A percentile compares a stretch with the other conserved stretches of the same genome.
Evolutionary conservation across 2,797 vertebrate species (phyloP).

Genomic region (Acanthiza pusilla): DNA sequence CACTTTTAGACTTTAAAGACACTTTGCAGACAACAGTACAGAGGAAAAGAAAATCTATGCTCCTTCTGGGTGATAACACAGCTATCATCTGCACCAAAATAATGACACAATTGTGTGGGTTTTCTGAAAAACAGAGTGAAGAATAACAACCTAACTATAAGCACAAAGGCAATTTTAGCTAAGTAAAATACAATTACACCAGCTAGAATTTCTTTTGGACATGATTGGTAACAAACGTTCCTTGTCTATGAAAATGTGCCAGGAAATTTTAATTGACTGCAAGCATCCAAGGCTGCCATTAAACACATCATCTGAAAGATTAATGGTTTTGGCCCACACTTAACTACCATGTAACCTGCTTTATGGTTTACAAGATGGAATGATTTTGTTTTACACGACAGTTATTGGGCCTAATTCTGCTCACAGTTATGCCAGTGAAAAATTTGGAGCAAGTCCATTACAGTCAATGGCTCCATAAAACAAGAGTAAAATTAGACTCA

Average conservation of each 20-base stretch:
- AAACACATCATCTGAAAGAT: slow-evolving; percentile 29
- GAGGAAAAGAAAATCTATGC: background rate
- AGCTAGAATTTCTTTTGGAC: slow-evolving; percentile 18
- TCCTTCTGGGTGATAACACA: background rate
- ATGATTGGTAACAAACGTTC: background rate
- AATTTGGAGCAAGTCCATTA: slow-evolving; percentile 22
- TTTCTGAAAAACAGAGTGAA: background rate
- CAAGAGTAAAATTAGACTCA: background rate
- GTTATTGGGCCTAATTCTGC: slow-evolving; percentile 24
- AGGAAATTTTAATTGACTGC: slow-evolving; percentile 46
- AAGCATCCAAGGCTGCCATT: background rate
- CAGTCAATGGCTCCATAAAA: slow-evolving; percentile 7
- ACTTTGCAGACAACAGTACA: background rate
- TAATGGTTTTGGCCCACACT: background rate
- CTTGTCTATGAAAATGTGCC: background rate
- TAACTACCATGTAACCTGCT: background rate
- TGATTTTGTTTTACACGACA: slow-evolving; percentile 40
- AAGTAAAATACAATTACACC: background rate
- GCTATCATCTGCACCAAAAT: background rate
- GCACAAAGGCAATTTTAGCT: background rate
- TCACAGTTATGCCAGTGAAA: background rate
- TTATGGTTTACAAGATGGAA: slow-evolving; percentile 29
- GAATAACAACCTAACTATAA: background rate
- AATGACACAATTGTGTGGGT: background rate
- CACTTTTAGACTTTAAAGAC: background rate